Conservation (phyloP, 2,888 invertebrate genomes). For the Caenorhabditis sp. region DNA sequence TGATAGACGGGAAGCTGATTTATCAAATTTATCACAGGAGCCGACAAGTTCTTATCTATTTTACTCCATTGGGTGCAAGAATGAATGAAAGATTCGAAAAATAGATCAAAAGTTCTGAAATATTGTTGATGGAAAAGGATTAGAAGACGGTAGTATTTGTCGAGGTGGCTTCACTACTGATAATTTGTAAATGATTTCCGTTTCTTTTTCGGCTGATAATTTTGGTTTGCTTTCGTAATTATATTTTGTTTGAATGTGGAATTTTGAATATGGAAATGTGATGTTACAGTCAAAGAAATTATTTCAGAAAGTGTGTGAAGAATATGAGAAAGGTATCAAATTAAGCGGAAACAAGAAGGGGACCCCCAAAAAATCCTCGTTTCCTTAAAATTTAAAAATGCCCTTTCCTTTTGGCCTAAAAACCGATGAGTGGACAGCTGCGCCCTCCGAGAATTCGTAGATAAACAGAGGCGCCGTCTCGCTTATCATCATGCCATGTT, state of each 20-base stretch:
- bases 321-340: too few relatives aligned
- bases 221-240: conserved; percentile 24
- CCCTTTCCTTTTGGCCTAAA: conserved; percentile 20
- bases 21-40: conserved; percentile 20
- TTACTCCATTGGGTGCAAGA: background rate
- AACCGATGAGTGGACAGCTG: conserved; percentile 39
- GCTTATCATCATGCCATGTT: conserved; percentile 54
- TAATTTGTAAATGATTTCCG: conserved; percentile 27
- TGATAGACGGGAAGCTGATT: conserved; percentile 33
- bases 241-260: background rate
- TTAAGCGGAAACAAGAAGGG: background rate
- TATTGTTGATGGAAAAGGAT: background rate
- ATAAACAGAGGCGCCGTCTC: conserved; percentile 58
- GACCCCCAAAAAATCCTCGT: background rate
- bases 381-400: background rate
- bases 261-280: background rate
- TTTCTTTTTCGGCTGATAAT: conserved; percentile 31
- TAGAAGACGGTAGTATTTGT: conserved; percentile 5
- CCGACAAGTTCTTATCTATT: conserved; percentile 9
- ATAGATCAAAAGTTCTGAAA: background rate
- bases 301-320: too few relatives aligned
- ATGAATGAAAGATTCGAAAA: background rate
- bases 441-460: conserved; percentile 50
- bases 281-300: too few relatives aligned
- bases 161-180: conserved; percentile 26